Evolutionary conservation across 2,888 invertebrate genomes (phyloP).

Genomic region (Brachynemurus nebulosus): DNA sequence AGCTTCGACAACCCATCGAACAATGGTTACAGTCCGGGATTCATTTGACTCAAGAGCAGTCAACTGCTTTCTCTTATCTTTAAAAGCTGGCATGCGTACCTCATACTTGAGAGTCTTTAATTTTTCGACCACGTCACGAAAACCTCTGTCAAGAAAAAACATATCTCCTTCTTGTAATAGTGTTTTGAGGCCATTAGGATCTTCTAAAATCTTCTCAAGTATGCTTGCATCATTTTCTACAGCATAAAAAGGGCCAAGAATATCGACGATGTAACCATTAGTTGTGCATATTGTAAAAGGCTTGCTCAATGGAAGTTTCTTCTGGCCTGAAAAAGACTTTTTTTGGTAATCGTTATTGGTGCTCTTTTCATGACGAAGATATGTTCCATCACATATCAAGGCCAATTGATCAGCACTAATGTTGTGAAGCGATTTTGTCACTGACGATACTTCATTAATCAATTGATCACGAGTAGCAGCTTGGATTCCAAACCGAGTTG

Average conservation of each 20-base stretch:
- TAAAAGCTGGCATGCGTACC: conserved; percentile 21
- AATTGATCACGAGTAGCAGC: no score
- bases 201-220: neutral
- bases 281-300: no score
- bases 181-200: neutral
- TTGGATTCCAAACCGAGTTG: no score
- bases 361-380: neutral
- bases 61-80: conserved; percentile 20
- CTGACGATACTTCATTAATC: no score
- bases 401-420: neutral
- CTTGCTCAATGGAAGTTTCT: neutral
- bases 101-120: conserved; percentile 14
- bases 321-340: conserved; percentile 1
- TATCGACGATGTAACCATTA: neutral
- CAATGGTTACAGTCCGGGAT: conserved; percentile 11
- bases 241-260: neutral
- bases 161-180: conserved; percentile 17
- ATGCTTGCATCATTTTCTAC: neutral
- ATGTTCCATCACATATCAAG: neutral
- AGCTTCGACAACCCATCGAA: conserved; percentile 18
- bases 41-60: neutral
- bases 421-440: no score
- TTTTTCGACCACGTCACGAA: conserved; percentile 16
- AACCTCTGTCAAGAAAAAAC: no score
- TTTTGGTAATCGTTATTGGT: no score